These are phyloP conservation scores for Xylota sylvarum DNA, from an alignment of 2,888 invertebrate genomes.

Conservation along the genomic window DNA sequence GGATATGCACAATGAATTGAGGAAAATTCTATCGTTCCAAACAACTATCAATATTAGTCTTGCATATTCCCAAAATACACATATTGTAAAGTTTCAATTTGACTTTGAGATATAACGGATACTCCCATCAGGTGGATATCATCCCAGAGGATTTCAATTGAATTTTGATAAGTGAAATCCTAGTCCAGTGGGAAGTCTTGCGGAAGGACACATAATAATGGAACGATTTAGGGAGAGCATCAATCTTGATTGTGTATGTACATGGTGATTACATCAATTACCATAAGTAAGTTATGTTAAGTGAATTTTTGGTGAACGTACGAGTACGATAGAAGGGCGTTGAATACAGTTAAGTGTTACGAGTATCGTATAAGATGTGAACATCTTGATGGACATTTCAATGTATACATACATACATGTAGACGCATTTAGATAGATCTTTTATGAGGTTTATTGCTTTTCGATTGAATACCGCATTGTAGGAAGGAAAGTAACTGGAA, in stretches of 20 bases:
- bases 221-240: constrained; percentile 25
- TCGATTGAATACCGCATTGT: constrained; percentile 6
- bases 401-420: too few relatives aligned
- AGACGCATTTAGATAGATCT: constrained; percentile 10
- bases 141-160: constrained; percentile 21
- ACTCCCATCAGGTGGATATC: constrained; percentile 20
- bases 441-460: constrained; percentile 13
- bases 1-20: constrained; percentile 3
- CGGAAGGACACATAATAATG: constrained; percentile 28
- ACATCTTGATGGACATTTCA: constrained; percentile 17
- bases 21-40: background rate
- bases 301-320: constrained; percentile 28
- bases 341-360: constrained; percentile 14
- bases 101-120: constrained; percentile 1
- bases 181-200: background rate
- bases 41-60: constrained; percentile 20
- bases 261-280: constrained; percentile 53
- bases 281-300: constrained; percentile 52
- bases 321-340: constrained; percentile 16
- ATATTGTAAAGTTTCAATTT: background rate
- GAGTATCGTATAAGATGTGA: constrained; percentile 7
- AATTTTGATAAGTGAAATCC: constrained; percentile 8
- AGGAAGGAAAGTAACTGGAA: background rate
- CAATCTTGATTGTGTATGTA: constrained; percentile 49
- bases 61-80: constrained; percentile 2